Percentiles rank a stretch among this genome's conserved stretches.
phyloP scores from a whole-genome alignment of 2,797 vertebrate genomes.

The Champsocephalus gunnari region DNA sequence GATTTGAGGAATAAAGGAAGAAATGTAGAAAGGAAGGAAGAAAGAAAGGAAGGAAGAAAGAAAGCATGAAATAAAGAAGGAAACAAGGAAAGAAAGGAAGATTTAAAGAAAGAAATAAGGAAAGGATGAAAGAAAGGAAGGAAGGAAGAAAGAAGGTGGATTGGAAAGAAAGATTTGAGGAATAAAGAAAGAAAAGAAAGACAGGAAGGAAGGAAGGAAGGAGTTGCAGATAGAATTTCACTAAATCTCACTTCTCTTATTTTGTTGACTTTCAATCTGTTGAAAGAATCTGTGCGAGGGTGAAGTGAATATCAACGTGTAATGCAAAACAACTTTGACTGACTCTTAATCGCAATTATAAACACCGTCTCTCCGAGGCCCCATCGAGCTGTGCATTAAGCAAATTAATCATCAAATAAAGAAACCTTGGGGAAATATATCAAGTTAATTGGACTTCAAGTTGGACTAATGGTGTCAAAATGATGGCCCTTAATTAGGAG shows the following conservation, averaged over 20 bases:
- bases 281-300: background rate
- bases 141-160: constrained; percentile 17
- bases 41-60: constrained; percentile 33
- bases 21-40: constrained; percentile 29
- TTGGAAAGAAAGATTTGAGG: background rate
- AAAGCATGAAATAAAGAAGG: constrained; percentile 15
- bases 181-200: constrained; percentile 36
- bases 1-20: constrained; percentile 19
- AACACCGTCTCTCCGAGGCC: background rate
- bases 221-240: constrained; percentile 1
- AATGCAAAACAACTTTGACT: background rate
- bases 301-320: background rate
- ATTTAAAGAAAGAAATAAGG: constrained; percentile 36
- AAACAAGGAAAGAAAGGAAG: background rate
- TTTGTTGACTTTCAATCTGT: constrained; percentile 6
- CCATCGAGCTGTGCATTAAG: background rate
- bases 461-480: background rate
- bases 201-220: constrained; percentile 39
- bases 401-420: background rate
- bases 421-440: background rate
- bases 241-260: background rate
- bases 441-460: background rate
- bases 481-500: background rate
- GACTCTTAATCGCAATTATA: background rate
- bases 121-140: constrained; percentile 18